Conservation (phyloP, 2,888 invertebrate genomes). For the Lasioglossum zephyrum region DNA sequence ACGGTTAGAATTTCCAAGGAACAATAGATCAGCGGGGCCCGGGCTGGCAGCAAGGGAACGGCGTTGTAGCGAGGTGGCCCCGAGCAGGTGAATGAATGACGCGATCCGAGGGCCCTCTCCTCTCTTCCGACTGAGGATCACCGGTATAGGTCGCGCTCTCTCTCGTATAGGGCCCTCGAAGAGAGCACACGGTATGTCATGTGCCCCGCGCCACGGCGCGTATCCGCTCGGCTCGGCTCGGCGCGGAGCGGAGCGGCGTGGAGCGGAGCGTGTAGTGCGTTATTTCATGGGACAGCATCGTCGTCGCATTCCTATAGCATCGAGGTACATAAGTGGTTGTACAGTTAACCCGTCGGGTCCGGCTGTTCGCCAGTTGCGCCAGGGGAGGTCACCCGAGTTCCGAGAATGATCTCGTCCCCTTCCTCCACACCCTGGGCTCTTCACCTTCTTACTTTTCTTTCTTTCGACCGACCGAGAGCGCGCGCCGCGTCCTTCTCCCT, state of each 20-base stretch:
- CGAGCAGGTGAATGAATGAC: conserved; percentile 77
- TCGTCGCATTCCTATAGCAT: conserved; percentile 75
- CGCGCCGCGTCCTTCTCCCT: conserved; percentile 17
- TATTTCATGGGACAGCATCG: conserved; percentile 74
- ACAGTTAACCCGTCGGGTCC: conserved; percentile 79
- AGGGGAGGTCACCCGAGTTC: conserved; percentile 79
- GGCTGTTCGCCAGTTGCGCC: conserved; percentile 73
- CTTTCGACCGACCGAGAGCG: conserved; percentile 15
- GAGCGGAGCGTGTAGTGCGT: conserved; percentile 61
- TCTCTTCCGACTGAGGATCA: conserved; percentile 47
- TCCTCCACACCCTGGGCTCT: conserved; percentile 34
- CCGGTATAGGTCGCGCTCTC: conserved; percentile 36
- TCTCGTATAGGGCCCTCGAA: conserved; percentile 30
- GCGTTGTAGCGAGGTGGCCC: conserved; percentile 39
- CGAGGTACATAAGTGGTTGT: conserved; percentile 79
- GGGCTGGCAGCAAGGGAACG: conserved; percentile 25
- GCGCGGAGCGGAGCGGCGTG: conserved; percentile 28
- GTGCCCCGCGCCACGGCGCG: conserved; percentile 3
- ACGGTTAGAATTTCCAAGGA: conserved; percentile 64
- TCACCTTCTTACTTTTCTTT: conserved; percentile 46
- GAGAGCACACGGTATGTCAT: conserved; percentile 65
- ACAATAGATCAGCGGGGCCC: conserved; percentile 68
- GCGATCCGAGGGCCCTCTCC: conserved; percentile 59
- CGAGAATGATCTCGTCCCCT: conserved; percentile 71
- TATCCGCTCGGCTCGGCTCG: background rate